Evolutionary conservation across 2,888 invertebrate genomes (phyloP), one percentile per base, ranked within the genome.

Genomic region (Rhingia rostrata): DNA sequence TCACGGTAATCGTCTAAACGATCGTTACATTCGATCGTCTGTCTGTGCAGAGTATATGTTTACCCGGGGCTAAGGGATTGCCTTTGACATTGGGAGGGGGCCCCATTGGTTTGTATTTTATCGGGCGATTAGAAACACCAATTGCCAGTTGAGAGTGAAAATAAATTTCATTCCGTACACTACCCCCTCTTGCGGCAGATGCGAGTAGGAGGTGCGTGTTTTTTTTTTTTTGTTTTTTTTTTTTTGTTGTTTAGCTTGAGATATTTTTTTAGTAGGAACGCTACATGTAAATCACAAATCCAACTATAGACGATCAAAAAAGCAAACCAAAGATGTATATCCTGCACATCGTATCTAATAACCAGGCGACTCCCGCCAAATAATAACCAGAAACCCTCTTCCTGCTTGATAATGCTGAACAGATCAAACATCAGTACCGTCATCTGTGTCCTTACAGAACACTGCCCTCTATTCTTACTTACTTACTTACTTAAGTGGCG

Each of bases 81-180:
- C 63, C 80, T 75, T 81, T 81, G 80, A 81, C 80, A 75, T 58
- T 69, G 56, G 74, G 56, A 67, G 67, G 67, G 47, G 66, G 80
- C 67, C 66, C 60, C 56, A n/a, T 37, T 66, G 66, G 66, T 74
- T 56, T 47, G 41, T 66, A 58, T 74, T 60, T 74, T 58, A 66
- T 49, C 14, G 14, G 58, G 56, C 74, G 66, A 66, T 74, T 66
- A 58, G 30, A 54, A 58, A 47, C 56, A 58, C 66, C 74, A 74
- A 74, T 74, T 74, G 74, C 64, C 64, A 49, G 56, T 53, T 63
- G 7, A 37, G 14, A 43, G 35, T 43, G 61, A 53, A 73, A 66
- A 66, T 47, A 49, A 74, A 73, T 61, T 54, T 22, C 61, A 45
- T 35, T 45, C 12, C 22, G 14, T 47, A 39, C 14, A 39, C 35